Conservation (phyloP, 2,797 vertebrate species). For the Melanotaenia parkinsoni region DNA sequence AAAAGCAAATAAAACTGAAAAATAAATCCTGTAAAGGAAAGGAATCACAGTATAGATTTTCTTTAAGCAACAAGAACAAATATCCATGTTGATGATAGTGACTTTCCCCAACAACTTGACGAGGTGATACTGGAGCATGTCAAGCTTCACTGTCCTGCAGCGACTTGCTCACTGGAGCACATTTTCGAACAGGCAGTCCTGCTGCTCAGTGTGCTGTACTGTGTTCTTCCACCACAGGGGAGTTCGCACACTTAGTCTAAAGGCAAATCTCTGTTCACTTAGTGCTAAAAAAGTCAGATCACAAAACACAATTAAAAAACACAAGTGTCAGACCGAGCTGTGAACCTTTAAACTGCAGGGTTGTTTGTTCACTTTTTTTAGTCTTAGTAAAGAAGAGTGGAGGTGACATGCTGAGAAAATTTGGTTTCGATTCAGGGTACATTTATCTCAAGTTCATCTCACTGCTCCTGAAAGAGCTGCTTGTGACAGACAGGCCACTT, state of each 20-base stretch:
- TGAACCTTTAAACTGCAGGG: constrained; percentile 14
- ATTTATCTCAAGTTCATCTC: constrained; percentile 74
- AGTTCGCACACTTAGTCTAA: constrained; percentile 43
- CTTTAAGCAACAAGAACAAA: constrained; percentile 39
- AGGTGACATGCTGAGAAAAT: constrained; percentile 52
- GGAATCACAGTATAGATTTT: constrained; percentile 22
- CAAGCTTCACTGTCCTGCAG: constrained; percentile 68
- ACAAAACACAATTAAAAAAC: constrained; percentile 29
- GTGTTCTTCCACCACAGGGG: constrained; percentile 55
- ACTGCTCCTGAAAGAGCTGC: constrained; percentile 74
- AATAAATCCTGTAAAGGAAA: constrained; percentile 5
- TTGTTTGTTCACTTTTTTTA: constrained; percentile 37
- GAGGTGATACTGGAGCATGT: constrained; percentile 68
- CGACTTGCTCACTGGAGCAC: constrained; percentile 65
- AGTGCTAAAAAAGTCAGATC: constrained; percentile 33
- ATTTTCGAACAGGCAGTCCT: constrained; percentile 66
- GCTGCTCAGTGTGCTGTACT: constrained; percentile 45
- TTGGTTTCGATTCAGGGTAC: constrained; percentile 73
- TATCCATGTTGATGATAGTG: constrained; percentile 34
- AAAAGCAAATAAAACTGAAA: constrained; percentile 5
- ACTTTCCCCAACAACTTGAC: constrained; percentile 67
- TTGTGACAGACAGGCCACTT: constrained; percentile 77
- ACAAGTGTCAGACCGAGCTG: not conserved
- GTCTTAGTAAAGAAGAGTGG: constrained; percentile 28
- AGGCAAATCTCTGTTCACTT: constrained; percentile 45